phyloP scores from a whole-genome alignment of 2,888 invertebrate species.

The Cephus pygmeus region DNA sequence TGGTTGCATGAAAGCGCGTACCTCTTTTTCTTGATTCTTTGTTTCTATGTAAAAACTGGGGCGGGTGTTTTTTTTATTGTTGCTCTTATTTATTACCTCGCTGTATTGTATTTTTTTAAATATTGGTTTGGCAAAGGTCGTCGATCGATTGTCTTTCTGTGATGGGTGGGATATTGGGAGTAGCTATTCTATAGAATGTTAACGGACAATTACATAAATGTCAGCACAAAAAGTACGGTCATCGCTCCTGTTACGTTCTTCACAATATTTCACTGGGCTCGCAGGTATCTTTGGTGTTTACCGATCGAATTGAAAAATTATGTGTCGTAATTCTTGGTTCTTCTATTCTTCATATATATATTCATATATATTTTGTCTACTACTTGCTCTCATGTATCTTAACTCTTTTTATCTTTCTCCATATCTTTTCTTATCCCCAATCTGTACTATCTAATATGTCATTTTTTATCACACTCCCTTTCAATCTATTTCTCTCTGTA shows the following conservation, averaged over 20 bases:
- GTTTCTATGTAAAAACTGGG: conserved; percentile 18
- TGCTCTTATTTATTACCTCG: conserved; percentile 6
- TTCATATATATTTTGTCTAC: conserved; percentile 19
- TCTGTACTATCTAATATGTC: background rate
- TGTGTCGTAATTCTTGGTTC: conserved; percentile 43
- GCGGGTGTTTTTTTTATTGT: conserved; percentile 8
- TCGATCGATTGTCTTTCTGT: background rate
- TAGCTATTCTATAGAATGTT: background rate
- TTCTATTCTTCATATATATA: conserved; percentile 7
- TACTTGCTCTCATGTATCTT: background rate
- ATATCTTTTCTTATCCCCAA: background rate
- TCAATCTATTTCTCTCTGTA: background rate
- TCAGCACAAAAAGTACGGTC: conserved; percentile 50
- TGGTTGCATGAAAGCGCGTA: background rate
- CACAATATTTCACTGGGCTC: conserved; percentile 59
- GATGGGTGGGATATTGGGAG: background rate
- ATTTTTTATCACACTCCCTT: background rate
- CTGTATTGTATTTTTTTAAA: conserved; percentile 6
- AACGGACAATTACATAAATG: background rate
- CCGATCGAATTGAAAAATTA: conserved; percentile 45
- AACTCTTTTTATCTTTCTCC: background rate
- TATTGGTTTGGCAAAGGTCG: background rate
- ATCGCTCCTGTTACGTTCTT: conserved; percentile 54
- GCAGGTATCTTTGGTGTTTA: conserved; percentile 60
- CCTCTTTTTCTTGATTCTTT: background rate